These are phyloP conservation scores for Synergus japonicus DNA, from an alignment of 2,888 invertebrate genomes.

Conservation along the genomic window DNA sequence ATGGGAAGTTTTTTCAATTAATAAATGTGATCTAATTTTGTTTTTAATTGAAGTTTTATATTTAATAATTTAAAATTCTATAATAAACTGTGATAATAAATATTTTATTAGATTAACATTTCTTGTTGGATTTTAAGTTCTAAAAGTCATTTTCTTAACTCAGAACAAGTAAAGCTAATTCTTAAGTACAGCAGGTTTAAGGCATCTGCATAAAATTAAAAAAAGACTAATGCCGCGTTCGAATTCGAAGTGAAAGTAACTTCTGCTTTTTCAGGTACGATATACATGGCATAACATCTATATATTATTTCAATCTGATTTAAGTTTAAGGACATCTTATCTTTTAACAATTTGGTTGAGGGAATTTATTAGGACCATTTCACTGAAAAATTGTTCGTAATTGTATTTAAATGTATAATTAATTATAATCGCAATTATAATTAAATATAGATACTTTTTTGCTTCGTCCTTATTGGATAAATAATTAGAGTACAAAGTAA, in stretches of 20 bases:
- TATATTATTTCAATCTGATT: neutral
- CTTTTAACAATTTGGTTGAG: neutral
- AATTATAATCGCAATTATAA: no score
- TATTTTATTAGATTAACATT: neutral
- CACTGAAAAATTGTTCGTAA: neutral
- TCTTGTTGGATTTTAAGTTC: constrained; percentile 14
- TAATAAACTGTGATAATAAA: constrained; percentile 5
- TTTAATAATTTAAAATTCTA: neutral
- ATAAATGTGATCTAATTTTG: neutral
- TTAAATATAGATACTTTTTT: no score
- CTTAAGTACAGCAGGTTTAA: constrained; percentile 18
- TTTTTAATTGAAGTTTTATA: neutral
- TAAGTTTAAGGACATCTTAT: no score
- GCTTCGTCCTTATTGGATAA: neutral
- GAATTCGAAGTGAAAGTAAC: constrained; percentile 7
- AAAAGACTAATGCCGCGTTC: constrained; percentile 15
- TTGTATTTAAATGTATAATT: no score
- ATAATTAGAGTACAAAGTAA: constrained; percentile 7
- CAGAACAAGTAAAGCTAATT: neutral
- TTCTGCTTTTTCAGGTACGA: constrained; percentile 34
- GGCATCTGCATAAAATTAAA: neutral
- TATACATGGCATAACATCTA: constrained; percentile 35
- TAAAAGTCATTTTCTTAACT: neutral
- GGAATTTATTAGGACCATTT: neutral
- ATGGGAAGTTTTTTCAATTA: neutral